Percentiles rank a stretch among this genome's conserved stretches.
Evolutionary conservation across 2,797 vertebrate species (phyloP).

Genomic region (Eulemur coronatus): DNA sequence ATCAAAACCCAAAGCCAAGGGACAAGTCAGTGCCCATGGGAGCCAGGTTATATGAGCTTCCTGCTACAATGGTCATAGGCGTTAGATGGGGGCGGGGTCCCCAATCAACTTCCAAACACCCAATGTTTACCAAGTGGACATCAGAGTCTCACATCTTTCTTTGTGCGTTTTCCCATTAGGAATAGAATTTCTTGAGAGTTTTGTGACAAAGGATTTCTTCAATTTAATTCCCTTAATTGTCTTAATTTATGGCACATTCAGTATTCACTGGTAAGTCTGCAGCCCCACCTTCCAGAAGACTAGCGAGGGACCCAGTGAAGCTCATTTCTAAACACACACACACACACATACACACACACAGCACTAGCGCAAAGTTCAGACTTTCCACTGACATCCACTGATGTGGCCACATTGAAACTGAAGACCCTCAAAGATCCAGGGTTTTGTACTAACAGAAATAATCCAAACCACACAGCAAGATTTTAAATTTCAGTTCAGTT

Average conservation of each 20-base stretch:
- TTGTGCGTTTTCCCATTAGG: constrained; percentile 6
- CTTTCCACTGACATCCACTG: not conserved
- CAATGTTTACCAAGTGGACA: not conserved
- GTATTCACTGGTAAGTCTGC: not conserved
- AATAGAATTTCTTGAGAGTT: constrained; percentile 23
- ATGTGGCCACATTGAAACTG: not conserved
- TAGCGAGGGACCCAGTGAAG: not conserved
- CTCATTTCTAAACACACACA: not conserved
- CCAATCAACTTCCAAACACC: not conserved
- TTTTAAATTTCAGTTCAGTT: not conserved
- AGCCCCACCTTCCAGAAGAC: not conserved
- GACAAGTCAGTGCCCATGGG: not conserved
- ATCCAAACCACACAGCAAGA: not conserved
- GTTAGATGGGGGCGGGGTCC: not conserved
- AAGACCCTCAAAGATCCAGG: not conserved
- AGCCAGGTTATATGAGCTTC: not conserved
- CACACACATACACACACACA: not conserved
- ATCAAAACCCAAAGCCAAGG: constrained; percentile 4
- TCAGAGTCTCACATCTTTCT: not conserved
- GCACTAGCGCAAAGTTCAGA: not conserved
- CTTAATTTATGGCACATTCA: not conserved
- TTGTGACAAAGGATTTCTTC: constrained; percentile 1
- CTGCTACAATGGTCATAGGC: not conserved
- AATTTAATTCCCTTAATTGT: not conserved
- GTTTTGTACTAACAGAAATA: constrained; percentile 23